phyloP scores from a whole-genome alignment of 1,140 invertebrate species.

The Meloidogyne hapla region DNA sequence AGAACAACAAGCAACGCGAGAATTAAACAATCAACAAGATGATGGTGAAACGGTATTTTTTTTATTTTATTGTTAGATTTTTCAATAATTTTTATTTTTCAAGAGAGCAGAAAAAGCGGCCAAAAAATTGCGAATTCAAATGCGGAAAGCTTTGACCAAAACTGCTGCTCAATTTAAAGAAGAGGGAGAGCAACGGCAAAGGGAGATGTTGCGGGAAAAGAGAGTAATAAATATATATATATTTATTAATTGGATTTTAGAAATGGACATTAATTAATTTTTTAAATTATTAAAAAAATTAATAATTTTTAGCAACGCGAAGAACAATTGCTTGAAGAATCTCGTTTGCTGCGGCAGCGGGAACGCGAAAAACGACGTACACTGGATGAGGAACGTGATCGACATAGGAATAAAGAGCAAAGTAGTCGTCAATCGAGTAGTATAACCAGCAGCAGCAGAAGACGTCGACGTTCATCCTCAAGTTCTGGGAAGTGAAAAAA shows the following conservation, averaged over 20 bases:
- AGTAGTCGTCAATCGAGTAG: not conserved
- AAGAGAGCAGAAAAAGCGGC: conserved; percentile 27
- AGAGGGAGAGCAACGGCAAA: conserved; percentile 51
- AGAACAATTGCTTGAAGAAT: conserved; percentile 31
- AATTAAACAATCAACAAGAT: not conserved
- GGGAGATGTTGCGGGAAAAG: conserved; percentile 38
- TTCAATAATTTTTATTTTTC: not conserved
- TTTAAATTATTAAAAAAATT: not conserved
- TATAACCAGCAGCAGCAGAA: not conserved
- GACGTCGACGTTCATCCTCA: conserved; percentile 23
- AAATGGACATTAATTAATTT: too few relatives aligned
- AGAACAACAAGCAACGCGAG: not conserved
- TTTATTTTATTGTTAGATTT: not conserved
- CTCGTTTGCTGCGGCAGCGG: conserved; percentile 22
- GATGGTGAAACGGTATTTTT: conserved; percentile 15
- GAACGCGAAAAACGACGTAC: conserved; percentile 26
- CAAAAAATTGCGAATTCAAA: conserved; percentile 51
- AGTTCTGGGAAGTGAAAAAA: not conserved
- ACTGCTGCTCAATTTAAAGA: conserved; percentile 54
- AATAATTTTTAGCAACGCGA: conserved; percentile 20
- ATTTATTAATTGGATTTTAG: not conserved
- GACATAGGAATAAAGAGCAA: not conserved
- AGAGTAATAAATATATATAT: conserved; percentile 5
- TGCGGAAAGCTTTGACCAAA: conserved; percentile 55
- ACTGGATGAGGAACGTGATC: conserved; percentile 7